A percentile compares a stretch with the other conserved stretches of the same genome.
Conservation (phyloP, 2,888 invertebrate species). For the Deladenus siricidicola region DNA sequence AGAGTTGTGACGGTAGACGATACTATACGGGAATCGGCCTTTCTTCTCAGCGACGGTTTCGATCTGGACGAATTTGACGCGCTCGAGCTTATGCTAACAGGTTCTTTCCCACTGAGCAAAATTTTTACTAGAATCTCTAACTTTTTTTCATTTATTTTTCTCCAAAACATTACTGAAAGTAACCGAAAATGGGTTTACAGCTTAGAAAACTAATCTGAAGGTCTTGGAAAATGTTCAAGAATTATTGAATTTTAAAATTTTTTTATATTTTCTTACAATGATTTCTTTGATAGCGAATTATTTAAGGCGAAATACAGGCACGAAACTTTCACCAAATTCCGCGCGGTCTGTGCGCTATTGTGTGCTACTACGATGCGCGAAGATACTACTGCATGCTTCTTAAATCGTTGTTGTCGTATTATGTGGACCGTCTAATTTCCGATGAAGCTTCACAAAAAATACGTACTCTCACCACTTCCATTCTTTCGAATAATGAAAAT, state of each 20-base stretch:
- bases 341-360: conserved; percentile 35
- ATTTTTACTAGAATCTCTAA: no score
- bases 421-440: neutral
- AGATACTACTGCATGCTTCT: conserved; percentile 17
- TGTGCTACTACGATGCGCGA: conserved; percentile 44
- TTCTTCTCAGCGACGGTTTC: conserved; percentile 32
- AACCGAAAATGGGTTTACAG: no score
- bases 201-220: no score
- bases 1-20: conserved; percentile 21
- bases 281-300: neutral
- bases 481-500: neutral
- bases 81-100: conserved; percentile 32
- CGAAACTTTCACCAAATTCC: conserved; percentile 31
- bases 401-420: conserved; percentile 10
- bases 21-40: conserved; percentile 21
- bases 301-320: conserved; percentile 34
- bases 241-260: no score
- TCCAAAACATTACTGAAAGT: no score
- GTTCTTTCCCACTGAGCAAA: no score
- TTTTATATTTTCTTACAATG: no score
- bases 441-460: conserved; percentile 1
- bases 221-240: no score
- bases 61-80: conserved; percentile 32
- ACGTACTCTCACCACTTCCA: neutral
- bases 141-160: no score